A percentile compares a stretch with the other conserved stretches of the same genome.
Evolutionary conservation across 2,113 vertebrate species (phyloP).

Genomic region (Pardalotus punctatus): DNA sequence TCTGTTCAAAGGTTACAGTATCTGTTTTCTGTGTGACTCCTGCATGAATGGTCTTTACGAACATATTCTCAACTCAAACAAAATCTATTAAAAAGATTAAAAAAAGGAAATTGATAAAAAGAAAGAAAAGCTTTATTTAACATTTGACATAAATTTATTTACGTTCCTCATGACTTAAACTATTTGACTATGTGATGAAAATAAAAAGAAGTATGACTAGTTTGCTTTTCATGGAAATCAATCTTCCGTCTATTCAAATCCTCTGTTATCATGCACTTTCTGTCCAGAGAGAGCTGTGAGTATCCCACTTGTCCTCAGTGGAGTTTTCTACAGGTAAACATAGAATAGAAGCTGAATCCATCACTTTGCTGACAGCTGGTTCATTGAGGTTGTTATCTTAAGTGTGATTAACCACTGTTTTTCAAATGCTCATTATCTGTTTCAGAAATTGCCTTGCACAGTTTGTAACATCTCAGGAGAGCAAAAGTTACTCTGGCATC

Average conservation of each 20-base stretch:
- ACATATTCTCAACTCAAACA: not conserved
- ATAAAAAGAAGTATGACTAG: not conserved
- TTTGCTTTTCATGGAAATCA: not conserved
- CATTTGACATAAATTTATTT: not conserved
- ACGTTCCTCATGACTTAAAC: not conserved
- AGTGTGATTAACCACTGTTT: not conserved
- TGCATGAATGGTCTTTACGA: not conserved
- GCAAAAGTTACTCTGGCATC: not conserved
- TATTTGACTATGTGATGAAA: not conserved
- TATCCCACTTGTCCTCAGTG: not conserved
- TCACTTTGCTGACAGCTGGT: not conserved
- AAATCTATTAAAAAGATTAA: not conserved
- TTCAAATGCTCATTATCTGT: not conserved
- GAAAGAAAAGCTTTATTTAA: not conserved
- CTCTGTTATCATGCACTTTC: not conserved
- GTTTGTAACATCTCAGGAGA: not conserved
- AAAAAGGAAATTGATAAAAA: not conserved
- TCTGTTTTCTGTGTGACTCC: not conserved
- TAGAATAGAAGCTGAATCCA: not conserved
- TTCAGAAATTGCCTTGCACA: not conserved
- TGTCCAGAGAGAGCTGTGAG: not conserved
- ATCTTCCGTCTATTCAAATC: not conserved
- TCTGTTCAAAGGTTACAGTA: not conserved
- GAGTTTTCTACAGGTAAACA: slow-evolving; percentile 1
- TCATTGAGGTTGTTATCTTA: not conserved